These are phyloP conservation scores for Disparrhopalites patrizii DNA, from an alignment of 2,888 invertebrate species.

Conservation along the genomic window DNA sequence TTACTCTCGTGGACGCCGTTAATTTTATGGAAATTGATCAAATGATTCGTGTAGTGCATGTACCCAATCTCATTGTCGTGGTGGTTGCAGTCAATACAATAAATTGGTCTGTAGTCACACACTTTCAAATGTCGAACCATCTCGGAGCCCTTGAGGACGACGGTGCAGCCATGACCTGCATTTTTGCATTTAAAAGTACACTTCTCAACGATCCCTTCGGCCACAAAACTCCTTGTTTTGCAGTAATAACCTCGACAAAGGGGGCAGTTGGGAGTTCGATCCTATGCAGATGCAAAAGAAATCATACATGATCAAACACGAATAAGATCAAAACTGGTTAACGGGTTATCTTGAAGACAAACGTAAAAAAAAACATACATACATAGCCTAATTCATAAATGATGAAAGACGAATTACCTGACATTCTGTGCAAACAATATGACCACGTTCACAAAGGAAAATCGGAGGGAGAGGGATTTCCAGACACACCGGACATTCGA, in stretches of 20 bases:
- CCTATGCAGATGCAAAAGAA: background rate
- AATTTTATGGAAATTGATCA: constrained; percentile 35
- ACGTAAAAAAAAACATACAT: background rate
- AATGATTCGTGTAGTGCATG: constrained; percentile 28
- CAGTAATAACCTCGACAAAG: constrained; percentile 36
- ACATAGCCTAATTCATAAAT: background rate
- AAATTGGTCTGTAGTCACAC: constrained; percentile 39
- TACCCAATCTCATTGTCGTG: constrained; percentile 33
- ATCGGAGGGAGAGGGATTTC: constrained; percentile 43
- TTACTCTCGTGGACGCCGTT: constrained; percentile 30
- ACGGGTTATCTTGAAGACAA: too few relatives aligned
- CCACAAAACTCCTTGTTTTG: constrained; percentile 38
- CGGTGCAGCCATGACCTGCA: constrained; percentile 34
- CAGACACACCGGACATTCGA: constrained; percentile 41
- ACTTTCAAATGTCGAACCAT: constrained; percentile 31
- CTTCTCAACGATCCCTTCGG: constrained; percentile 41
- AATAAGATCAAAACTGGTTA: too few relatives aligned
- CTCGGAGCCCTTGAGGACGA: constrained; percentile 31
- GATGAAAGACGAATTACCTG: constrained; percentile 13
- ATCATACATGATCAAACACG: background rate
- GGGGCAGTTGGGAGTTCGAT: constrained; percentile 35
- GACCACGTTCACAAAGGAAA: constrained; percentile 38
- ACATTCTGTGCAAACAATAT: constrained; percentile 39
- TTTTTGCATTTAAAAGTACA: constrained; percentile 35
- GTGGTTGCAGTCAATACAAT: constrained; percentile 33